A percentile compares a stretch with the other conserved stretches of the same genome.
Conservation (phyloP, 2,113 vertebrate genomes). For the Grus americana region DNA sequence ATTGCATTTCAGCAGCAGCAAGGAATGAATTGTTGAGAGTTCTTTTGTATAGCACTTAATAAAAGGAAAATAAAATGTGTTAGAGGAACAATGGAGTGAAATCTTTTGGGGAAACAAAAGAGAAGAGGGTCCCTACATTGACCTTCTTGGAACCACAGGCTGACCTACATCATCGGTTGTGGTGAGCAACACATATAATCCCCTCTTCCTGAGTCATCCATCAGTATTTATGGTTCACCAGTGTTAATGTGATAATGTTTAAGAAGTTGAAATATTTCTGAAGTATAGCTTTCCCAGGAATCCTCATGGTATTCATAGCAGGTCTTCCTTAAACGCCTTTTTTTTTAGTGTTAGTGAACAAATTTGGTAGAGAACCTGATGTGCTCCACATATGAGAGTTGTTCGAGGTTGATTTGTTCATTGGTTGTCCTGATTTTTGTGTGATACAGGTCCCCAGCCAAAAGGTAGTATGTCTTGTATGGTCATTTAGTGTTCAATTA, state of each 20-base stretch:
- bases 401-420: background rate
- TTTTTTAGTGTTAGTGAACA: background rate
- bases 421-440: background rate
- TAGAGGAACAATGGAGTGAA: background rate
- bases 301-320: background rate
- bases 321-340: background rate
- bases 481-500: background rate
- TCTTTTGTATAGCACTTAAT: background rate
- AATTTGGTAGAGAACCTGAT: background rate
- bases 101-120: background rate
- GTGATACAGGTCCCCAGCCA: background rate
- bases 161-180: background rate
- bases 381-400: background rate
- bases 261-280: background rate
- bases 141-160: background rate
- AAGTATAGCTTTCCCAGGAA: background rate
- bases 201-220: background rate
- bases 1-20: background rate
- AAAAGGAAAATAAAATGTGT: background rate
- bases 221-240: background rate
- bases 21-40: background rate
- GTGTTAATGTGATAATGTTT: background rate
- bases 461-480: background rate
- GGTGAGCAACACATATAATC: background rate
- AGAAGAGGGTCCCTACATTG: background rate